Evolutionary conservation across 2,888 invertebrate species (phyloP).

Genomic region (Netelia inedita): DNA sequence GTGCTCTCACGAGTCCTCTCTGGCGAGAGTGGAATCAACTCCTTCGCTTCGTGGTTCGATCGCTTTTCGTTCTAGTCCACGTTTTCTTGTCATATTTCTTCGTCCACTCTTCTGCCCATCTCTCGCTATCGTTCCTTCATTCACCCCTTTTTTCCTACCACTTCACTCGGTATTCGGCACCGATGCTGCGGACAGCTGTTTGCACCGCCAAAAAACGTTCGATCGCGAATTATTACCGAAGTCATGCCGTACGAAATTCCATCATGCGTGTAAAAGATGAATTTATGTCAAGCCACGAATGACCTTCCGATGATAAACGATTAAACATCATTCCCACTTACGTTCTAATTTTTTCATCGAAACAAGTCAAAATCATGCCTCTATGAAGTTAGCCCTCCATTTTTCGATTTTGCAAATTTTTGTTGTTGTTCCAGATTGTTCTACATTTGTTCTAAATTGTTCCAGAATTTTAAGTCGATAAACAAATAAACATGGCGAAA

Average conservation of each 20-base stretch:
- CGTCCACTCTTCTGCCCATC: constrained; percentile 30
- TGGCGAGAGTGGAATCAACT: constrained; percentile 41
- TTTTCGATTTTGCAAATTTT: too few relatives aligned
- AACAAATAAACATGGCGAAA: too few relatives aligned
- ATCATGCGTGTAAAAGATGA: background rate
- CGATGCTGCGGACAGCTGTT: constrained; percentile 46
- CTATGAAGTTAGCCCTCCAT: too few relatives aligned
- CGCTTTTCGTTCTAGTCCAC: constrained; percentile 48
- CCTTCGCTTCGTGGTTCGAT: constrained; percentile 42
- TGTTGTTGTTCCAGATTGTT: too few relatives aligned
- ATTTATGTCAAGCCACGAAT: background rate
- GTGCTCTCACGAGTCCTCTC: background rate
- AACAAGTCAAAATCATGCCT: too few relatives aligned
- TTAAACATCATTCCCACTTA: too few relatives aligned
- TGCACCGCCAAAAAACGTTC: constrained; percentile 15
- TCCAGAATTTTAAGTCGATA: too few relatives aligned
- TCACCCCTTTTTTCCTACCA: constrained; percentile 41
- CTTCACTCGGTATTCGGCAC: constrained; percentile 29
- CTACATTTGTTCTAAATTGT: too few relatives aligned
- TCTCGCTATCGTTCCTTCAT: constrained; percentile 38
- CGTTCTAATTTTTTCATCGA: too few relatives aligned
- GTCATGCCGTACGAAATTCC: background rate
- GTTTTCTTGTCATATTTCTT: constrained; percentile 50
- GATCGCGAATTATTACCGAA: constrained; percentile 24
- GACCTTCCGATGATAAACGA: too few relatives aligned